Conservation (phyloP, 2,113 vertebrate genomes). For the Pelusios castaneus region DNA sequence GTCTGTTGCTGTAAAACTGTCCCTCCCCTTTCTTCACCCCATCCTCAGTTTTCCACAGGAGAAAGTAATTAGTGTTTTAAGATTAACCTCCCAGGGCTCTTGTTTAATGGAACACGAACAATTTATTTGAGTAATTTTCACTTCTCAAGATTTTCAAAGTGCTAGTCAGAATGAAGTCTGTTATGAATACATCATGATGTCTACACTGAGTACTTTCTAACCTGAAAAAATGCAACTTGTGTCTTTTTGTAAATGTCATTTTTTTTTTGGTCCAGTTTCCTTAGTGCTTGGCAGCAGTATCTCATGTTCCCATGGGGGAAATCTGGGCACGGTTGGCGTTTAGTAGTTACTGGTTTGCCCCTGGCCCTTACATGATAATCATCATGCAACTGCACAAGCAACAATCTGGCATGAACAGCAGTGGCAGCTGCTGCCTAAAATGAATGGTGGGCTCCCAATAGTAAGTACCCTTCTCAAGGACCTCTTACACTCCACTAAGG, state of each 20-base stretch:
- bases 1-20: neutral
- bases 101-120: constrained; percentile 43
- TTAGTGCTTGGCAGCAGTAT: neutral
- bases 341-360: neutral
- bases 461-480: neutral
- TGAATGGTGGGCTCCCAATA: neutral
- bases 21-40: neutral
- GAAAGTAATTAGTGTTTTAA: constrained; percentile 52
- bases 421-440: neutral
- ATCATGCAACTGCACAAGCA: neutral
- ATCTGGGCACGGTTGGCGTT: neutral
- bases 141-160: constrained; percentile 22
- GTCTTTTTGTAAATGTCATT: neutral
- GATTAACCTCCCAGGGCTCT: constrained; percentile 2
- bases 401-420: neutral
- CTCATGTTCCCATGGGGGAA: neutral
- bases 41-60: neutral
- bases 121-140: constrained; percentile 31
- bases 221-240: neutral
- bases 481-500: neutral
- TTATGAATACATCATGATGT: neutral
- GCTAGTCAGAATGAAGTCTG: constrained; percentile 1
- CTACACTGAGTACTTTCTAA: neutral
- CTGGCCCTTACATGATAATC: neutral
- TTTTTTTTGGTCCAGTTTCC: neutral